A percentile compares a stretch with the other conserved stretches of the same genome.
phyloP scores from a whole-genome alignment of 2,113 vertebrate genomes.

The Vulpes ferrilata region DNA sequence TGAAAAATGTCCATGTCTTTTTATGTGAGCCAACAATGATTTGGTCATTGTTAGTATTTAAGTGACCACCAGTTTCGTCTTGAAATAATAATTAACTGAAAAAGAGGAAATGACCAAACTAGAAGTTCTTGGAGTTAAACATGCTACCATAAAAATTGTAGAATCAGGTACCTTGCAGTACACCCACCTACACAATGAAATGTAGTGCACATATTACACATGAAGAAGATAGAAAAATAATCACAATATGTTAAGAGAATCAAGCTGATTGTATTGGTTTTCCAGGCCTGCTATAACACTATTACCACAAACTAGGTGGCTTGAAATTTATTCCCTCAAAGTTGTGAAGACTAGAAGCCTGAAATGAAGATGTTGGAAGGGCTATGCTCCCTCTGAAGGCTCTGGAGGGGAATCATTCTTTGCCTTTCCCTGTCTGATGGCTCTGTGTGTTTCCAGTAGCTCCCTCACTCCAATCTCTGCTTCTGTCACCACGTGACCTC shows the following conservation, averaged over 20 bases:
- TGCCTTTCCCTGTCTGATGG: neutral
- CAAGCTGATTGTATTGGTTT: neutral
- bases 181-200: neutral
- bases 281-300: neutral
- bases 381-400: neutral
- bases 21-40: neutral
- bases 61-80: neutral
- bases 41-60: neutral
- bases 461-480: neutral
- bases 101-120: neutral
- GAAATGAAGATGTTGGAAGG: neutral
- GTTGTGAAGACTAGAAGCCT: neutral
- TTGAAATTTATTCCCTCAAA: neutral
- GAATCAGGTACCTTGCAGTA: neutral
- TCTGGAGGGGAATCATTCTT: neutral
- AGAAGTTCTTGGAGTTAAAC: neutral
- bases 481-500: neutral
- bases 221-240: neutral
- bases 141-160: conserved; percentile 6
- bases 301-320: neutral
- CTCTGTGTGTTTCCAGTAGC: too few relatives aligned
- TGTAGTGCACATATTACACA: neutral
- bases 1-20: neutral
- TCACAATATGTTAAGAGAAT: neutral
- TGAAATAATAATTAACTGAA: conserved; percentile 20